Conservation (phyloP, 2,113 vertebrate species). For the Neomonachus schauinslandi region DNA sequence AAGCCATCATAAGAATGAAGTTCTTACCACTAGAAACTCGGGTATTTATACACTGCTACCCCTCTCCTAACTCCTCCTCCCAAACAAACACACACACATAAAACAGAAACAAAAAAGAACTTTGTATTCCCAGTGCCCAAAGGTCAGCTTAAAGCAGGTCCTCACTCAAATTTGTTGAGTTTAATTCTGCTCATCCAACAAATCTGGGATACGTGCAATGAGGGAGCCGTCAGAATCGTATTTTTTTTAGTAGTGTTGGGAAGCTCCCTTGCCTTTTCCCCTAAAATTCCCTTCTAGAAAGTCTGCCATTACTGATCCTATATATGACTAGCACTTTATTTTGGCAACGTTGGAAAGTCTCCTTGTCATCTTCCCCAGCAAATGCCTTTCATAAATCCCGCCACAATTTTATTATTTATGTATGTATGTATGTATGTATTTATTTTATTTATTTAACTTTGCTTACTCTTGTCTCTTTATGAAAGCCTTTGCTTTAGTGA, state of each 20-base stretch:
- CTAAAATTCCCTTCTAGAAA: not conserved
- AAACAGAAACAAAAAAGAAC: not conserved
- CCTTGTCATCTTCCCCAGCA: not conserved
- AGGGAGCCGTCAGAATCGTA: no score
- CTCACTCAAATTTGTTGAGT: not conserved
- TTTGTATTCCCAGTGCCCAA: accelerated
- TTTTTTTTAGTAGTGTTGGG: not conserved
- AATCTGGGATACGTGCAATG: accelerated
- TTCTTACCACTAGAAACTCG: not conserved
- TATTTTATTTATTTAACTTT: not conserved
- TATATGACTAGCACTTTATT: not conserved
- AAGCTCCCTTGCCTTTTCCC: accelerated
- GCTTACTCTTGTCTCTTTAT: not conserved
- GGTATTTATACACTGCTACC: not conserved
- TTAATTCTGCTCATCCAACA: not conserved
- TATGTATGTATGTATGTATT: no score
- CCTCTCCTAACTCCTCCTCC: not conserved
- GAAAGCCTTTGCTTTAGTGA: conserved; percentile 5
- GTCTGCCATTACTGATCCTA: not conserved
- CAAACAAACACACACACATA: not conserved
- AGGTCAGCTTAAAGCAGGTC: not conserved
- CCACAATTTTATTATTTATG: no score
- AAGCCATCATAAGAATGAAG: not conserved
- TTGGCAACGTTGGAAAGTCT: not conserved
- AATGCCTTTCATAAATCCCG: not conserved